phyloP scores from a whole-genome alignment of 2,113 vertebrate genomes.

The Pollachius pollachius region DNA sequence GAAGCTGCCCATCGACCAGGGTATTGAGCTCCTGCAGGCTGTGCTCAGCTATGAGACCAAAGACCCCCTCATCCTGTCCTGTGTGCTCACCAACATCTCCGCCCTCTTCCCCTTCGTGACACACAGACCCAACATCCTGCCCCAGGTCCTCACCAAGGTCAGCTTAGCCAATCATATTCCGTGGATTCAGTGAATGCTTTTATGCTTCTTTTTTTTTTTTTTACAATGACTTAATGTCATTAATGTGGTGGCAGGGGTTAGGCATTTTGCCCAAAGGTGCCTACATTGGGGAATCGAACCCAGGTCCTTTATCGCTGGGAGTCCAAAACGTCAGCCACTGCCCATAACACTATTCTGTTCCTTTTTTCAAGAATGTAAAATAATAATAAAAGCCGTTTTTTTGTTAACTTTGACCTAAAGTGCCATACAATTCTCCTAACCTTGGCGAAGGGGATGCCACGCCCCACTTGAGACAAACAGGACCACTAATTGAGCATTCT shows the following conservation, averaged over 20 bases:
- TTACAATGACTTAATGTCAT: no score
- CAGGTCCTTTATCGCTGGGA: no score
- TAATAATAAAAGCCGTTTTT: no score
- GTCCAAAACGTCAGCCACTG: no score
- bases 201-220: not conserved
- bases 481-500: no score
- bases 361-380: no score
- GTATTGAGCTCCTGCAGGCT: slow-evolving; percentile 86
- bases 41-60: slow-evolving; percentile 87
- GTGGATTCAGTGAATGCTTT: not conserved
- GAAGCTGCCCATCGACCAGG: slow-evolving; percentile 84
- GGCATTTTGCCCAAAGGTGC: no score
- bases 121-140: slow-evolving; percentile 80
- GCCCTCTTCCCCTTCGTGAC: slow-evolving; percentile 88
- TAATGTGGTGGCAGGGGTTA: no score
- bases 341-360: no score
- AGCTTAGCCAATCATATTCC: not conserved
- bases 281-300: no score
- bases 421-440: not conserved
- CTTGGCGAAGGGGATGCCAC: no score
- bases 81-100: slow-evolving; percentile 90
- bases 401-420: not conserved
- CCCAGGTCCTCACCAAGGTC: slow-evolving; percentile 90
- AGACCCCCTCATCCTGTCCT: slow-evolving; percentile 93
- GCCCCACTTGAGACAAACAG: no score